These are phyloP conservation scores for Mamestra configurata DNA, from an alignment of 1,140 invertebrate genomes.

Conservation along the genomic window DNA sequence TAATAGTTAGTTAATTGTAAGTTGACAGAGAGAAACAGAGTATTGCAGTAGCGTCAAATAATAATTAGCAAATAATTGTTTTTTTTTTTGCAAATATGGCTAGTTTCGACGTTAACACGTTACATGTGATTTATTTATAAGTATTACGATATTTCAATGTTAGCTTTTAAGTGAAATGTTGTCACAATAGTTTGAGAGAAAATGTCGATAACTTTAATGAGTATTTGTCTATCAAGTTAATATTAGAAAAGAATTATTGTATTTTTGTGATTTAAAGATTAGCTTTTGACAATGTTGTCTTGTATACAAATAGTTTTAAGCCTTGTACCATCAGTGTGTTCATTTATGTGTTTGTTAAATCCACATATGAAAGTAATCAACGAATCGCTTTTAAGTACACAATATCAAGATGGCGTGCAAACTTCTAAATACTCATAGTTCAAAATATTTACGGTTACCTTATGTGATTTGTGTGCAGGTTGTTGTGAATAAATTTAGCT, in stretches of 20 bases:
- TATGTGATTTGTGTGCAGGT: conserved; percentile 41
- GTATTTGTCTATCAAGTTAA: background rate
- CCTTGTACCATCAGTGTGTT: conserved; percentile 60
- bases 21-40: background rate
- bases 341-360: conserved; percentile 52
- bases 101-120: conserved; percentile 5
- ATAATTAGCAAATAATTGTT: background rate
- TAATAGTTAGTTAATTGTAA: no score
- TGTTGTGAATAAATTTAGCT: conserved; percentile 50
- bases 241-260: conserved; percentile 16
- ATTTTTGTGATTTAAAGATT: conserved; percentile 7
- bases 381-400: conserved; percentile 35
- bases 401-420: background rate
- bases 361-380: conserved; percentile 36
- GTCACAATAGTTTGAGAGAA: background rate
- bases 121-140: conserved; percentile 47
- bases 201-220: background rate
- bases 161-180: conserved; percentile 22
- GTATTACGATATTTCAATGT: conserved; percentile 32
- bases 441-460: conserved; percentile 42
- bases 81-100: conserved; percentile 12
- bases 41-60: conserved; percentile 6
- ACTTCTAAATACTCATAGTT: conserved; percentile 40
- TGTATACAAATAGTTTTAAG: conserved; percentile 34
- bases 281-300: conserved; percentile 36